Conservation (phyloP, 2,113 vertebrate genomes). For the Chaetura pelagica region DNA sequence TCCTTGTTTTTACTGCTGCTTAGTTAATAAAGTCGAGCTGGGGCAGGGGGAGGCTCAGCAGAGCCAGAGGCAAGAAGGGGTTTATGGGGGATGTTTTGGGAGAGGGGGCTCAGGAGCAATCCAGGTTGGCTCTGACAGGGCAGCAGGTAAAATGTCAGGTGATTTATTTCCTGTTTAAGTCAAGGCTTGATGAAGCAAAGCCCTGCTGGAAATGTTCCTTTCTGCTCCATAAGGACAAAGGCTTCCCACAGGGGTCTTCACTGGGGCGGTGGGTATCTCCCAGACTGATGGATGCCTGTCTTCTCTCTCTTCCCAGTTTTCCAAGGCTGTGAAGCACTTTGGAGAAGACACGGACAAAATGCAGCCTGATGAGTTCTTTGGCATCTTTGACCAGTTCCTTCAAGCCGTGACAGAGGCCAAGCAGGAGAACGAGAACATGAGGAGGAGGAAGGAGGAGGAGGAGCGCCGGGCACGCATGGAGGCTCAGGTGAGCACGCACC, state of each 20-base stretch:
- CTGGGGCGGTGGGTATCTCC: neutral
- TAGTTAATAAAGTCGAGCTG: constrained; percentile 64
- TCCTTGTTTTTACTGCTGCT: constrained; percentile 75
- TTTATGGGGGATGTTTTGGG: neutral
- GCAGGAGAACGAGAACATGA: constrained; percentile 97
- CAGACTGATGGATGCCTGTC: neutral
- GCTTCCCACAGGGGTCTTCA: neutral
- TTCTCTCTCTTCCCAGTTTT: constrained; percentile 82
- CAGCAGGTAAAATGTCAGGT: neutral
- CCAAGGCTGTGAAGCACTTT: constrained; percentile 92
- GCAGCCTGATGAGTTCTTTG: constrained; percentile 98
- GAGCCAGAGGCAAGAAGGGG: constrained; percentile 26
- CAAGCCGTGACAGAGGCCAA: constrained; percentile 92
- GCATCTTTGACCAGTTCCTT: constrained; percentile 98
- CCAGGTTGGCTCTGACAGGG: neutral
- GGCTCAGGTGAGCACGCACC: constrained; percentile 83
- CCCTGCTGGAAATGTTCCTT: neutral
- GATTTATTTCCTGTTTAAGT: neutral
- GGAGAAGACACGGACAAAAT: constrained; percentile 93
- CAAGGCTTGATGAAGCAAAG: neutral
- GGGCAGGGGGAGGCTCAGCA: neutral
- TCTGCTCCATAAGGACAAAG: neutral
- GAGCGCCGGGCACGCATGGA: constrained; percentile 95
- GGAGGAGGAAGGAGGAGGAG: constrained; percentile 95
- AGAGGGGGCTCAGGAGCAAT: neutral